Evolutionary conservation across 2,888 invertebrate genomes (phyloP), one percentile per base, ranked within the genome.

Genomic region (Saturnia japonica): DNA sequence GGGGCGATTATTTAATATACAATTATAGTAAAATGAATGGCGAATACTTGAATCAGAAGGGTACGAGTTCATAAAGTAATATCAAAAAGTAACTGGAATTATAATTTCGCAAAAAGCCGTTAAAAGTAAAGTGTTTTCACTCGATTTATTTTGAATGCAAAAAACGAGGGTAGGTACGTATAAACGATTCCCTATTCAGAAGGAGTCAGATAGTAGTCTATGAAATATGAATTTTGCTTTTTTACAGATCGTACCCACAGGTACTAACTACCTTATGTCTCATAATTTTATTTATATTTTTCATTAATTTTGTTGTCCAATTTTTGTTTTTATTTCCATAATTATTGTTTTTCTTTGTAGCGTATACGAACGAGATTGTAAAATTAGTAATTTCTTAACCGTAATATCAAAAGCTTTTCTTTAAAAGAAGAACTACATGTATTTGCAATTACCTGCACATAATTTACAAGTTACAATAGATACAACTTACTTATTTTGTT

Each of bases 141-240:
- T 64, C 66, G 51, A 70, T 70, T 51, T 22, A 70, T 70, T 70
- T 51, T 70, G 51, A 51, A 47, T 51, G n/a, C 12, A 57, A 57
- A 64, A 47, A 62, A 64, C 69, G 19, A 62, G 64, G 51, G 51
- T 51, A 51, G n/a, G n/a, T 62, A 67, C 60, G 68, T 68, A 73
- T 69, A 76, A 72, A 68, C 68, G 40, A 72, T 74, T 74, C 72
- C 69, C 70, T 72, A 75, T 73, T 71, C 74, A 73, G 62, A 70
- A 71, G 72, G 72, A 68, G 73, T 64, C 40, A n/a, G 64, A 40
- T 71, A 28, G 71, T 69, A 72, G 25, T 71, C 71, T 69, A 72
- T 73, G 74, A 75, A 74, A 74, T 75, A 73, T 73, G 75, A 73
- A 72, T 75, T 75, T 73, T 16, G 66, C 73, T 74, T 72, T 72